A percentile compares a stretch with the other conserved stretches of the same genome.
phyloP scores from a whole-genome alignment of 2,113 vertebrate species.

The Sinocyclocheilus maitianheensis region DNA sequence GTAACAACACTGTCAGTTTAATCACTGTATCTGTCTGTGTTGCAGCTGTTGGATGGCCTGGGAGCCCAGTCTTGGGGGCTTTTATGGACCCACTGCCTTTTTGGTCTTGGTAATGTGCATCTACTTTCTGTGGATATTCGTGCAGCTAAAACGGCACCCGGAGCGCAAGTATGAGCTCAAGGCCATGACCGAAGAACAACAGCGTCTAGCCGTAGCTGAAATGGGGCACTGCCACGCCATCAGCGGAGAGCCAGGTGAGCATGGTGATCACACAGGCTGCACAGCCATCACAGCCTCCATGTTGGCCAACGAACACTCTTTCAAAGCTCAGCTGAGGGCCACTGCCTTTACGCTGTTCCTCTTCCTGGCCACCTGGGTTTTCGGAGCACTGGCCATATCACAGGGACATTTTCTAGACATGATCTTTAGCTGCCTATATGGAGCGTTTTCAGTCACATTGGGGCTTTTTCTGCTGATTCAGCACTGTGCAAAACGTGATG shows the following conservation, averaged over 20 bases:
- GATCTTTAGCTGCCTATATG: conserved; percentile 98
- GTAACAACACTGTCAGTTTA: conserved; percentile 38
- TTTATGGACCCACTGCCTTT: conserved; percentile 83
- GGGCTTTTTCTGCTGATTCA: conserved; percentile 97
- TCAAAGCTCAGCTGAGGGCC: conserved; percentile 91
- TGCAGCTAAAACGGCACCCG: conserved; percentile 82
- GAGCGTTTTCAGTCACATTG: conserved; percentile 95
- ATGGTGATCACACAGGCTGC: conserved; percentile 63
- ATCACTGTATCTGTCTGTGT: conserved; percentile 7
- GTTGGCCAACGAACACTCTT: conserved; percentile 96
- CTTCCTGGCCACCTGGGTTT: conserved; percentile 94
- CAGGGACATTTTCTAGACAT: conserved; percentile 96
- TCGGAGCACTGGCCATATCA: conserved; percentile 92
- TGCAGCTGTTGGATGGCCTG: conserved; percentile 91
- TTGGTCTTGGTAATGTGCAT: conserved; percentile 81
- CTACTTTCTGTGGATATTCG: conserved; percentile 81
- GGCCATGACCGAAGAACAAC: conserved; percentile 76
- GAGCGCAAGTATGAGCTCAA: conserved; percentile 85
- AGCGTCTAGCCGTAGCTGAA: conserved; percentile 76
- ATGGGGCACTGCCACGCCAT: conserved; percentile 67
- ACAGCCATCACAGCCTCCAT: conserved; percentile 80
- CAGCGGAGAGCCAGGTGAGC: conserved; percentile 48
- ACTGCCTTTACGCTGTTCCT: conserved; percentile 92
- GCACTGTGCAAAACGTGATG: conserved; percentile 97
- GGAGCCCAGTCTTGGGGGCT: conserved; percentile 86